Conservation (phyloP, 2,797 vertebrate species). For the Scarus forsteni region DNA sequence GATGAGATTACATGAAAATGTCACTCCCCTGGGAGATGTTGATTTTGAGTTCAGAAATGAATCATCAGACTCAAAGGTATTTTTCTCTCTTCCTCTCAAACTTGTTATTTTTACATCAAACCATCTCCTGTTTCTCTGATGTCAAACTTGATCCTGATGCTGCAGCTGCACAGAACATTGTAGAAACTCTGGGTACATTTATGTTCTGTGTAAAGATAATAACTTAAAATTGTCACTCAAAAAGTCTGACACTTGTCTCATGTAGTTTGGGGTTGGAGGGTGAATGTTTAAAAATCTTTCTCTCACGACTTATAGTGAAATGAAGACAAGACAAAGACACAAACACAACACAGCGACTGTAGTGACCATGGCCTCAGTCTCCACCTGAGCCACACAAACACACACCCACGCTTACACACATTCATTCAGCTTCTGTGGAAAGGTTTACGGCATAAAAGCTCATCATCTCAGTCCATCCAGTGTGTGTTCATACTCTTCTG, state of each 20-base stretch:
- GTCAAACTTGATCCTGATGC: not conserved
- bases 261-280: not conserved
- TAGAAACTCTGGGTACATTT: constrained; percentile 1
- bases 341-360: constrained; percentile 51
- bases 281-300: constrained; percentile 18
- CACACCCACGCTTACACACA: constrained; percentile 5
- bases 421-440: constrained; percentile 21
- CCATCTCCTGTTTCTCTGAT: not conserved
- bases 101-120: constrained; percentile 5
- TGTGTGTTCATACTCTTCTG: constrained; percentile 51
- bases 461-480: constrained; percentile 49
- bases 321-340: constrained; percentile 48
- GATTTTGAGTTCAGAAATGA: not conserved
- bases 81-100: not conserved
- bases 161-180: not conserved
- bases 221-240: not conserved
- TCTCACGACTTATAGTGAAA: constrained; percentile 42
- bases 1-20: constrained; percentile 1
- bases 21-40: not conserved
- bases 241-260: constrained; percentile 20
- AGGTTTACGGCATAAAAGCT: constrained; percentile 44
- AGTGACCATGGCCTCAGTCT: constrained; percentile 38
- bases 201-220: constrained; percentile 8
- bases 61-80: not conserved
- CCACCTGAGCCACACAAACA: constrained; percentile 44